Conservation (phyloP, 2,888 invertebrate species). For the Drosophila nr. perissopoda region DNA sequence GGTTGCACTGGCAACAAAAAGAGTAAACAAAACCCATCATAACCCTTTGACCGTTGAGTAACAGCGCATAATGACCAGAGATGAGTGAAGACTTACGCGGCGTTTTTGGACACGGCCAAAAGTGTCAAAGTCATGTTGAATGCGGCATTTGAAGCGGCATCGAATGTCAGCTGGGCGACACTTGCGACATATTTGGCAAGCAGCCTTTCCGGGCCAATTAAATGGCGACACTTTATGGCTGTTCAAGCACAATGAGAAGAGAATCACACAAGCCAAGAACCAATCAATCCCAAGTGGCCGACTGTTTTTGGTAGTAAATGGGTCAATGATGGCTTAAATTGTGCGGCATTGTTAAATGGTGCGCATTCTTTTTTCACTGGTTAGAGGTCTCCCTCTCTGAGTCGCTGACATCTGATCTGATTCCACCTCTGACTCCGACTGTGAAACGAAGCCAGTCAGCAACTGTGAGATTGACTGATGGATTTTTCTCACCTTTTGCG, state of each 20-base stretch:
- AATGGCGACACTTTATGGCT: constrained; percentile 73
- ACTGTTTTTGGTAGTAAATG: constrained; percentile 53
- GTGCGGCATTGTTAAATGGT: constrained; percentile 67
- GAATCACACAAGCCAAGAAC: constrained; percentile 2
- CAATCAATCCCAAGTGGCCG: constrained; percentile 61
- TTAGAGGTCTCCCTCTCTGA: constrained; percentile 31
- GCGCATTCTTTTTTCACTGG: constrained; percentile 37
- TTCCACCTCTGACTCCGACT: constrained; percentile 67
- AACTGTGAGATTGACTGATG: constrained; percentile 63
- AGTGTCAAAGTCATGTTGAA: constrained; percentile 70
- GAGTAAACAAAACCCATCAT: constrained; percentile 2
- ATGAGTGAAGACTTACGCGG: constrained; percentile 61
- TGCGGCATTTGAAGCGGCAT: constrained; percentile 8
- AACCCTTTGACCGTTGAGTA: neutral
- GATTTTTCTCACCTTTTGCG: constrained; percentile 36
- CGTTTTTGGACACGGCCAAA: constrained; percentile 47
- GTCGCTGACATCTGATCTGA: constrained; percentile 74
- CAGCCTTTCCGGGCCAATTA: constrained; percentile 68
- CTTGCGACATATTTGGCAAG: constrained; percentile 71
- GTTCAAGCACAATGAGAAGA: constrained; percentile 8
- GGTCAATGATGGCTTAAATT: constrained; percentile 81
- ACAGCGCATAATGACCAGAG: constrained; percentile 24
- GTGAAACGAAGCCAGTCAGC: constrained; percentile 12
- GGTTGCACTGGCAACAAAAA: neutral
- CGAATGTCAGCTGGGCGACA: constrained; percentile 24